These are phyloP conservation scores for Baccha elongata DNA, from an alignment of 2,888 invertebrate species.

Conservation along the genomic window DNA sequence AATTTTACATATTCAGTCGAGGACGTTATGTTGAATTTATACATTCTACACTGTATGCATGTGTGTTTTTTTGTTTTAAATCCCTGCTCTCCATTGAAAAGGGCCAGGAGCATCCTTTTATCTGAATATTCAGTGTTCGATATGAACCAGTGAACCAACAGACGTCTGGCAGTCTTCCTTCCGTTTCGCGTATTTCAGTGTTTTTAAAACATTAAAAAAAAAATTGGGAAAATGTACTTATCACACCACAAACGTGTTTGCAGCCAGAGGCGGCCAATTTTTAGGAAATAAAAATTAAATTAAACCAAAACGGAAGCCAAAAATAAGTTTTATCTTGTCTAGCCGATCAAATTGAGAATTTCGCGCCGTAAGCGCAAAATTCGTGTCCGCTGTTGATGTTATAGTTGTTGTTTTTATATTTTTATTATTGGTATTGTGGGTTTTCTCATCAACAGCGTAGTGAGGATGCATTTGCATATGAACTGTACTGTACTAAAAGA, in stretches of 20 bases:
- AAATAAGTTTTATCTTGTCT: conserved; percentile 74
- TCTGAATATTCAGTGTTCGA: not conserved
- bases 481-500: conserved; percentile 31
- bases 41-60: not conserved
- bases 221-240: conserved; percentile 32
- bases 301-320: conserved; percentile 73
- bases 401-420: conserved; percentile 1
- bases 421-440: not conserved
- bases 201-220: conserved; percentile 33
- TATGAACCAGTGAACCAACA: conserved; percentile 17
- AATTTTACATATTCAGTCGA: conserved; percentile 23
- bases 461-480: conserved; percentile 34
- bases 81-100: not conserved
- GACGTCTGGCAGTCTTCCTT: conserved; percentile 69
- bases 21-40: not conserved
- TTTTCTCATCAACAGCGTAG: conserved; percentile 38
- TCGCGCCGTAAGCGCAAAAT: conserved; percentile 67
- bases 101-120: not conserved
- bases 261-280: conserved; percentile 65
- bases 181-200: conserved; percentile 46
- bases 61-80: too few relatives aligned
- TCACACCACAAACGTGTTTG: conserved; percentile 48
- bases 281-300: conserved; percentile 72
- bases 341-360: conserved; percentile 71
- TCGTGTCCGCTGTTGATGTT: conserved; percentile 21